Conservation (phyloP, 1,140 invertebrate genomes). For the Drosophila sulfurigaster region DNA sequence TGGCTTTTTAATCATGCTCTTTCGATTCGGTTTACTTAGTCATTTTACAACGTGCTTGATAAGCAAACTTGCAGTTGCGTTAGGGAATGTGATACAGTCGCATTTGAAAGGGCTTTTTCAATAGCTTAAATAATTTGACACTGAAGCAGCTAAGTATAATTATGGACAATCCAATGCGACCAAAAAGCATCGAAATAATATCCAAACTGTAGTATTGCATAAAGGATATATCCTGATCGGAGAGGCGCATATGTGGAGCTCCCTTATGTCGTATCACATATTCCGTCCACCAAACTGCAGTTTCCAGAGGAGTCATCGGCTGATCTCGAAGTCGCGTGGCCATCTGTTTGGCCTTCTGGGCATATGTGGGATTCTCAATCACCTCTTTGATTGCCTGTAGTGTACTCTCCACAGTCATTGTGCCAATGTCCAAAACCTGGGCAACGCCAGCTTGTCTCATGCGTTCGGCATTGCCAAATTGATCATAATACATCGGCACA, state of each 20-base stretch:
- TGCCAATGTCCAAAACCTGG: conserved; percentile 15
- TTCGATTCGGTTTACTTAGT: neutral
- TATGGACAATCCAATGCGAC: conserved; percentile 53
- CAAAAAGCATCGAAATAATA: conserved; percentile 51
- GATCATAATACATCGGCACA: conserved; percentile 62
- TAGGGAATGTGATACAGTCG: conserved; percentile 23
- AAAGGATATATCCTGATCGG: conserved; percentile 72
- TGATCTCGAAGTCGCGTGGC: conserved; percentile 86
- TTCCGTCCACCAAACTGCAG: conserved; percentile 88
- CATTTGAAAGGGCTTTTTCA: conserved; percentile 26
- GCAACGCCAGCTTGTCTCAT: conserved; percentile 86
- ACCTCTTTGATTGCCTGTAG: conserved; percentile 32
- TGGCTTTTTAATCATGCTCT: neutral
- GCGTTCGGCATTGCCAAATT: conserved; percentile 54
- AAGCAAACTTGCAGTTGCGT: conserved; percentile 37
- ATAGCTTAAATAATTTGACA: conserved; percentile 34
- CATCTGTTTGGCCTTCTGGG: conserved; percentile 59
- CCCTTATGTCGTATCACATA: conserved; percentile 85
- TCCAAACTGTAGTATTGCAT: conserved; percentile 72
- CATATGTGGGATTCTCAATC: conserved; percentile 39
- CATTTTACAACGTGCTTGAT: neutral
- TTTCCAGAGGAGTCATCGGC: conserved; percentile 86
- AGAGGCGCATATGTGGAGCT: conserved; percentile 84
- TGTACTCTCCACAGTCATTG: conserved; percentile 15
- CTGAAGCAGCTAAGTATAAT: conserved; percentile 38